Base-by-base conservation (phyloP, 1,140 invertebrate genomes). In the Acyrthosiphon pisum region DNA sequence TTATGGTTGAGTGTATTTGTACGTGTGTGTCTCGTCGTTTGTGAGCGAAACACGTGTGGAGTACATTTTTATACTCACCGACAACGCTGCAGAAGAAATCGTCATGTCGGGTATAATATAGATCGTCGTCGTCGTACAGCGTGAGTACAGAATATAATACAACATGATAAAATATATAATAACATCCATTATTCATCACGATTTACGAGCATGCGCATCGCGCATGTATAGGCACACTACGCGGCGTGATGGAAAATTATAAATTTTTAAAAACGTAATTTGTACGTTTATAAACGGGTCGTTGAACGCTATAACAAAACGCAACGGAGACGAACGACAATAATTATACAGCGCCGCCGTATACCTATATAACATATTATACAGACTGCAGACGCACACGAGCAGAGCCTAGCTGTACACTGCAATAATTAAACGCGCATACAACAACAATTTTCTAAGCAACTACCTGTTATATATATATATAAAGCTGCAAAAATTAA, bases 191-290 rank as follows among this genome's bases (percentile, higher is more conserved):
- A 60, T 60, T 30, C 50, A 53, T 53, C 50, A 18, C 60, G 60
- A 68, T n/a, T n/a, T n/a, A 41, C 23, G 41, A 84, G 83, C 41
- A 26, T 30, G 37, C 37, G 83, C 81, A 7, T n/a, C n/a, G n/a
- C 2, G 83, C 8, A 35, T 35, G 23, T 8, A 56, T 41, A 41
- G 41, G 41, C 22, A 26, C 9, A 26, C 26, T 9, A 68, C 60
- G 30, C 60, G 30, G 30, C 30, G 60, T 11, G 60, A 37, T 26
- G 22, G 83, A 84, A 84, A 84, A 84, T 84, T 41, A 84, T 44
- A 68, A 68, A n/a, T 44, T 84, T 37, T 84, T 26, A 84, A 84
- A 84, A 84, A 84, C 83, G n/a, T 68, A 26, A 84, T 44, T 84
- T 37, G 22, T 6, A 26, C 11, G 22, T 30, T n/a, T 68, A 68